A percentile compares a stretch with the other conserved stretches of the same genome.
Evolutionary conservation across 2,797 vertebrate genomes (phyloP).

Genomic region (Lemur catta): DNA sequence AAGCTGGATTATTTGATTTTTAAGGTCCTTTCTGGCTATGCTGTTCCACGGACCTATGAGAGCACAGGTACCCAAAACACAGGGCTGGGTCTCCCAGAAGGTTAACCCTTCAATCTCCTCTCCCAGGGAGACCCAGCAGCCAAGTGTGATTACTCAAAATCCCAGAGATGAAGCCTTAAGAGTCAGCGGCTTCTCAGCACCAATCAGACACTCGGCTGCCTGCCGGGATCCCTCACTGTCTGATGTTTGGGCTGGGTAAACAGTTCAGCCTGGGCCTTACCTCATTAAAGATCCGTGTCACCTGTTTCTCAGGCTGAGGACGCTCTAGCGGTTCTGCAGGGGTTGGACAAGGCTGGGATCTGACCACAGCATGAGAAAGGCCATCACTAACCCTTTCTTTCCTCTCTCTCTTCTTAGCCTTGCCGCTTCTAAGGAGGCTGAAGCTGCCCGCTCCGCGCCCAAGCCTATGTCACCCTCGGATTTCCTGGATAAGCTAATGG

Average conservation of each 20-base stretch:
- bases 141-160: constrained; percentile 62
- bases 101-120: constrained; percentile 67
- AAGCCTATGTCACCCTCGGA: constrained; percentile 97
- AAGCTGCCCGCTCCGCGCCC: constrained; percentile 92
- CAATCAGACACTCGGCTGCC: constrained; percentile 55
- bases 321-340: neutral
- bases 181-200: constrained; percentile 70
- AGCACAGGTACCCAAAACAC: neutral
- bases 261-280: constrained; percentile 65
- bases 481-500: constrained; percentile 99
- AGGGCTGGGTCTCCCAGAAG: neutral
- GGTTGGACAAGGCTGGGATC: neutral
- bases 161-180: constrained; percentile 58
- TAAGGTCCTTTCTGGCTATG: neutral
- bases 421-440: constrained; percentile 95
- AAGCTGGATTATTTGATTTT: neutral
- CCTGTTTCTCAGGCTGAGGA: constrained; percentile 50
- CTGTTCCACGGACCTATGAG: neutral
- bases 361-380: neutral
- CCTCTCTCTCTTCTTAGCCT: constrained; percentile 88
- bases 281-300: constrained; percentile 71
- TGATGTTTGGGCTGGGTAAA: constrained; percentile 78
- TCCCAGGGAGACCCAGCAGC: constrained; percentile 57
- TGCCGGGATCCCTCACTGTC: constrained; percentile 70
- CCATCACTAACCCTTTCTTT: constrained; percentile 46